A percentile compares a stretch with the other conserved stretches of the same genome.
Conservation (phyloP, 1,140 invertebrate genomes). For the Ceratosolen fusciceps region DNA sequence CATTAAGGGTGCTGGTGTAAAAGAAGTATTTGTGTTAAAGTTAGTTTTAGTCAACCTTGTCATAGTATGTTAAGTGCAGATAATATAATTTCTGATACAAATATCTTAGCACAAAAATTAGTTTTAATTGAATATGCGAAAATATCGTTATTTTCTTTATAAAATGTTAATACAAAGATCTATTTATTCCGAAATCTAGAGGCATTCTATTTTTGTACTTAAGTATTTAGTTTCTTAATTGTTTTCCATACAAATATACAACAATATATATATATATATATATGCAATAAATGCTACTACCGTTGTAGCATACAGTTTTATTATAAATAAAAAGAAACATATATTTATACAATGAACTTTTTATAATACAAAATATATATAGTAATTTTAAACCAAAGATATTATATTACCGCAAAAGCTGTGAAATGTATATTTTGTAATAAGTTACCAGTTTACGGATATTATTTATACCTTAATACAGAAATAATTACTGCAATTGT, state of each 20-base stretch:
- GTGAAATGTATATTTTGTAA: not conserved
- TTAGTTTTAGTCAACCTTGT: not conserved
- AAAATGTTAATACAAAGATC: too few species aligned
- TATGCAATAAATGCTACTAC: not conserved
- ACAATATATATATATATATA: not conserved
- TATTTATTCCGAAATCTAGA: not conserved
- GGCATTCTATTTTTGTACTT: conserved; percentile 11
- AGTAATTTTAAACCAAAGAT: not conserved
- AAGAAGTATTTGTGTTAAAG: not conserved
- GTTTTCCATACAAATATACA: not conserved
- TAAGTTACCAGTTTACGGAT: not conserved
- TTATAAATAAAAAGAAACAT: not conserved
- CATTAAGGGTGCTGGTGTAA: not conserved
- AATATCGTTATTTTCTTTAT: conserved; percentile 5
- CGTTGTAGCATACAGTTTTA: not conserved
- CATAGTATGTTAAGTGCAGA: not conserved
- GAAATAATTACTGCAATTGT: not conserved
- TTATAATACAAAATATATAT: not conserved
- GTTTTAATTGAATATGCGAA: not conserved
- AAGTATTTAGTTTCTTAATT: not conserved
- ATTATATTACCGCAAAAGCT: not conserved
- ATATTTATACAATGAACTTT: not conserved
- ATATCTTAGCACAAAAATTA: not conserved
- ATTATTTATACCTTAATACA: not conserved
- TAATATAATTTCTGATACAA: not conserved